These are phyloP conservation scores for Aphaenogaster ashmeadi DNA, from an alignment of 1,140 invertebrate species.

Conservation along the genomic window DNA sequence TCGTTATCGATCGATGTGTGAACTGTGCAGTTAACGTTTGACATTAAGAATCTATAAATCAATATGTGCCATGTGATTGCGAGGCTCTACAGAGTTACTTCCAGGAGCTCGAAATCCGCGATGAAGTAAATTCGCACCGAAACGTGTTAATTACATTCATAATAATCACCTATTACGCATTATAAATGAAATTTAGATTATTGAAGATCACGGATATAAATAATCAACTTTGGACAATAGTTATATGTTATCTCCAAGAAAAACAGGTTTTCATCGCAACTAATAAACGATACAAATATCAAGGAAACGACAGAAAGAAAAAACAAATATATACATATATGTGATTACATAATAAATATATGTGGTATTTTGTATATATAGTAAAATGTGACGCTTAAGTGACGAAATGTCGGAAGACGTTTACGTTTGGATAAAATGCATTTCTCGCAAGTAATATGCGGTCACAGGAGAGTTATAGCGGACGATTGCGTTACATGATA, in stretches of 20 bases:
- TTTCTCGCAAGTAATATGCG: slow-evolving; percentile 26
- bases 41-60: slow-evolving; percentile 60
- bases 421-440: slow-evolving; percentile 30
- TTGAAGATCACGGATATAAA: slow-evolving; percentile 37
- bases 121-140: slow-evolving; percentile 11
- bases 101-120: background rate
- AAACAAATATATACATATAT: slow-evolving; percentile 26
- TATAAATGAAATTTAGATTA: slow-evolving; percentile 68
- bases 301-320: slow-evolving; percentile 3
- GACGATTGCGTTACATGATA: slow-evolving; percentile 33
- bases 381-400: slow-evolving; percentile 35
- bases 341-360: slow-evolving; percentile 50
- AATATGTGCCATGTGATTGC: slow-evolving; percentile 62
- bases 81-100: background rate
- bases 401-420: background rate
- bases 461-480: background rate
- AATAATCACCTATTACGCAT: slow-evolving; percentile 55
- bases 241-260: slow-evolving; percentile 1
- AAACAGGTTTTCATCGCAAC: slow-evolving; percentile 13
- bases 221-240: slow-evolving; percentile 63
- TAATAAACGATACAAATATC: slow-evolving; percentile 28
- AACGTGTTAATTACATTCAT: slow-evolving; percentile 60
- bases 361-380: slow-evolving; percentile 61
- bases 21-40: slow-evolving; percentile 50
- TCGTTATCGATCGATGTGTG: slow-evolving; percentile 45